phyloP scores from a whole-genome alignment of 1,140 invertebrate genomes.

The Ips typographus region DNA sequence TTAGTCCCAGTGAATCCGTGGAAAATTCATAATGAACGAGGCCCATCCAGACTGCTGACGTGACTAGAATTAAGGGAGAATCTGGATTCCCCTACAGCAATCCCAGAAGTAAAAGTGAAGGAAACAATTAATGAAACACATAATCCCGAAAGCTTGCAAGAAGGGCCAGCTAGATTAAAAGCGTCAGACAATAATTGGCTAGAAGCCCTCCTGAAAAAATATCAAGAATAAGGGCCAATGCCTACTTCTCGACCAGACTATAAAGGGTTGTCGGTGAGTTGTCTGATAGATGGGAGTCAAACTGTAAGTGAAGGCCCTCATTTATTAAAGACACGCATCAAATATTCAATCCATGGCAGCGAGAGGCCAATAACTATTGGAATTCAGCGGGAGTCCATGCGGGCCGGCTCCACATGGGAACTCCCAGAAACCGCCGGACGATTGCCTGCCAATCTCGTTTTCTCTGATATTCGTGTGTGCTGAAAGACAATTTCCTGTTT shows the following conservation, averaged over 20 bases:
- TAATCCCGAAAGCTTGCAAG: conserved; percentile 6
- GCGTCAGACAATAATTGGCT: conserved; percentile 1
- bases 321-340: conserved; percentile 5
- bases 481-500: conserved; percentile 21
- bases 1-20: too few species aligned
- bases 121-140: conserved; percentile 26
- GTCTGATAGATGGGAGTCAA: background rate
- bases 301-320: background rate
- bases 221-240: too few species aligned
- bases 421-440: conserved; percentile 40
- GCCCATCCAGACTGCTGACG: background rate
- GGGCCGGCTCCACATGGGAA: conserved; percentile 10
- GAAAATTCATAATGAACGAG: too few species aligned
- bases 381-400: conserved; percentile 42
- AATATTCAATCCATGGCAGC: conserved; percentile 12
- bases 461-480: background rate
- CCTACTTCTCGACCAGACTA: too few species aligned
- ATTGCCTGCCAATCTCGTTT: conserved; percentile 43
- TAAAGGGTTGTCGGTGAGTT: background rate
- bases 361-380: conserved; percentile 31
- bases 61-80: background rate
- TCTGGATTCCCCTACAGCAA: conserved; percentile 1
- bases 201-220: too few species aligned
- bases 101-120: conserved; percentile 8
- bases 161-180: conserved; percentile 15